Conservation (phyloP, 2,797 vertebrate genomes). For the Crocidura indochinensis region DNA sequence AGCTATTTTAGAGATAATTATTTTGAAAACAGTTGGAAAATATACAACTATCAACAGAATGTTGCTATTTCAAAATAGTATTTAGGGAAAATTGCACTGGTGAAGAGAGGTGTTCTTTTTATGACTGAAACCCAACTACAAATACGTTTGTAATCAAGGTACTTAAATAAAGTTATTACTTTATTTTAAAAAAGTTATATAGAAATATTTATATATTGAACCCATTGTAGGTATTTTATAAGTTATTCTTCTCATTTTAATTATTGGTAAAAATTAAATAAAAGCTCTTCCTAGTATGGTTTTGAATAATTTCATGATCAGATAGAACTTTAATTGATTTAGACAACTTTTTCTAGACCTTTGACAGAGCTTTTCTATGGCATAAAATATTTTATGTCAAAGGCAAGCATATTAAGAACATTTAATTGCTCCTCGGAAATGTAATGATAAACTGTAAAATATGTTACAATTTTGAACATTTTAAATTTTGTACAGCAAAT, state of each 20-base stretch:
- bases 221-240: background rate
- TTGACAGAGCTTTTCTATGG: background rate
- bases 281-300: background rate
- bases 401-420: background rate
- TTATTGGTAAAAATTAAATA: background rate
- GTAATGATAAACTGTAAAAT: background rate
- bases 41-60: background rate
- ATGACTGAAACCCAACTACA: no score
- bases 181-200: background rate
- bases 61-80: background rate
- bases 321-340: background rate
- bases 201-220: conserved; percentile 39
- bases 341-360: background rate
- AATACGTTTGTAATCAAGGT: no score
- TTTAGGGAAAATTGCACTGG: background rate
- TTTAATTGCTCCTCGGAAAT: conserved; percentile 15
- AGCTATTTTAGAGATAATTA: conserved; percentile 13
- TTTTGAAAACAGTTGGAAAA: conserved; percentile 16
- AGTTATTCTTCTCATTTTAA: background rate
- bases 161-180: no score
- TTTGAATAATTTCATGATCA: background rate
- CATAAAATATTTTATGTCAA: background rate
- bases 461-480: background rate
- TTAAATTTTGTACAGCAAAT: background rate
- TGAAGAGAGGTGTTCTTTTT: no score